Evolutionary conservation across 2,888 invertebrate species (phyloP).

Genomic region (Heliconius charithonia): DNA sequence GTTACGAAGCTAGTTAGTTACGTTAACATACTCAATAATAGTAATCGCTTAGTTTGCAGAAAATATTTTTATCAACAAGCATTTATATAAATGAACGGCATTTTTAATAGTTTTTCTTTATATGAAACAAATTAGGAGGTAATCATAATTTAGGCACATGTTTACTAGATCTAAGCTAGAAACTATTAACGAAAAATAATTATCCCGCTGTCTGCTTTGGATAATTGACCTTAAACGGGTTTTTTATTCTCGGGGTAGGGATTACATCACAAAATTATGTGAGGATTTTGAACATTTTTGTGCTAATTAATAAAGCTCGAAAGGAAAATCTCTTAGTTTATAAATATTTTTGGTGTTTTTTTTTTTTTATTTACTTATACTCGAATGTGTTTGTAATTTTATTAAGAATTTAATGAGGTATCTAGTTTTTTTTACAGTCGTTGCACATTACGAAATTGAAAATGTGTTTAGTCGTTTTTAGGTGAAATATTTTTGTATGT

Average conservation of each 20-base stretch:
- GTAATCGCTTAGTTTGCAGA: slow-evolving; percentile 60
- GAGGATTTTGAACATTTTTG: slow-evolving; percentile 26
- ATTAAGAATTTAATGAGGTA: slow-evolving; percentile 27
- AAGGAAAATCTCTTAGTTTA: slow-evolving; percentile 31
- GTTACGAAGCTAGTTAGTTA: slow-evolving; percentile 65
- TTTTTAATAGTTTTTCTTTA: slow-evolving; percentile 47
- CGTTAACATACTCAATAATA: slow-evolving; percentile 59
- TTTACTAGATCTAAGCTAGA: slow-evolving; percentile 44
- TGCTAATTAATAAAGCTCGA: slow-evolving; percentile 30
- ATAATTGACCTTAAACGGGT: slow-evolving; percentile 35
- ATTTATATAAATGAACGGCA: slow-evolving; percentile 55
- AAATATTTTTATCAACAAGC: slow-evolving; percentile 54
- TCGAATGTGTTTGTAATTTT: slow-evolving; percentile 33
- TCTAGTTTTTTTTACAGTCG: slow-evolving; percentile 33
- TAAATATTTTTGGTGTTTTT: slow-evolving; percentile 33
- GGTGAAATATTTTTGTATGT: slow-evolving; percentile 81
- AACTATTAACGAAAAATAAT: slow-evolving; percentile 34
- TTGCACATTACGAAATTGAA: slow-evolving; percentile 50
- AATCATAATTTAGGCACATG: slow-evolving; percentile 40
- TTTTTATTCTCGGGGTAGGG: slow-evolving; percentile 36
- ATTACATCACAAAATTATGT: slow-evolving; percentile 32
- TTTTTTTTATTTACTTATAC: slow-evolving; percentile 26
- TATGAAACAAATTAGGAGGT: slow-evolving; percentile 38
- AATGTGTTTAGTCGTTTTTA: slow-evolving; percentile 76
- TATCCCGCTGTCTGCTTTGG: slow-evolving; percentile 29